phyloP scores from a whole-genome alignment of 2,797 vertebrate genomes.

The Chelmon rostratus region DNA sequence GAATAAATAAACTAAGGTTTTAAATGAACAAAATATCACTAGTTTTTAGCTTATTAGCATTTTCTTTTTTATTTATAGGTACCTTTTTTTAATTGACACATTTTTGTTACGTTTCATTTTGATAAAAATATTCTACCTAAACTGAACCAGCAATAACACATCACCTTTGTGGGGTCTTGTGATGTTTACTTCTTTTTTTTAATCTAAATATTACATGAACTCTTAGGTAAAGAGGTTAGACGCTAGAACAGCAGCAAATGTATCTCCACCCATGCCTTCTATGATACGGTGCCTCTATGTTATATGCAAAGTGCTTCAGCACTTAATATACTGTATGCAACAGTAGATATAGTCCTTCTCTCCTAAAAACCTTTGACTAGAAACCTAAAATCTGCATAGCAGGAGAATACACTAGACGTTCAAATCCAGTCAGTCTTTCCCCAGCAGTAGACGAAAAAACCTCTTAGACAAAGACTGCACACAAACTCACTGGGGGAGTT shows the following conservation, averaged over 20 bases:
- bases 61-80: conserved; percentile 84
- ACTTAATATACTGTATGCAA: conserved; percentile 73
- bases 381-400: conserved; percentile 27
- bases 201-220: conserved; percentile 48
- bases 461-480: conserved; percentile 33
- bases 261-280: conserved; percentile 74
- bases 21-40: conserved; percentile 60
- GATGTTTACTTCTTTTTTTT: conserved; percentile 69
- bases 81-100: conserved; percentile 67
- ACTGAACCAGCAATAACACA: conserved; percentile 78
- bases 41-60: conserved; percentile 74
- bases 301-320: conserved; percentile 76
- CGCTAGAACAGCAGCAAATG: conserved; percentile 66
- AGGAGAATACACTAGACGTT: conserved; percentile 30
- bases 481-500: conserved; percentile 48
- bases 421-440: conserved; percentile 26
- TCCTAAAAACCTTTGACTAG: conserved; percentile 18
- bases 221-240: conserved; percentile 43
- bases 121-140: conserved; percentile 66
- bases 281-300: conserved; percentile 82
- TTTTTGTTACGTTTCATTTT: conserved; percentile 76
- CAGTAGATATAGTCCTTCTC: conserved; percentile 56
- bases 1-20: conserved; percentile 26
- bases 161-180: conserved; percentile 56
- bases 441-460: conserved; percentile 21